Base-by-base conservation (phyloP, 2,797 vertebrate genomes). In the Darevskia nairensis region DNA sequence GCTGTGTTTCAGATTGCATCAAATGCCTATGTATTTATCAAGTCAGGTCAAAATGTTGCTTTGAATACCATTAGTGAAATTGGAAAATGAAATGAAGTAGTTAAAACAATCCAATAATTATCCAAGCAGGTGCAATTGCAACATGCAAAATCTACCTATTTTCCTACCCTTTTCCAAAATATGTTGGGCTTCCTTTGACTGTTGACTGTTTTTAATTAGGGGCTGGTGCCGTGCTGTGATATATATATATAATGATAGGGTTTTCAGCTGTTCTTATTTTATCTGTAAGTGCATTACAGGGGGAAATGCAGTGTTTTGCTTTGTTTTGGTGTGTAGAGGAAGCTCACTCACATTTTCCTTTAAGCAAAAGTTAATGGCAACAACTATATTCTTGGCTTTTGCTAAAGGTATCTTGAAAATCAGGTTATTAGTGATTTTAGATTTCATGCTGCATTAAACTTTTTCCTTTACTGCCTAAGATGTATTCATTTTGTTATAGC, bases 1-100 rank as follows among this genome's bases (percentile, higher is more conserved):
- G 79, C 0, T 59, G 29, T 41, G 25, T 61, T 91, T 59, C 55
- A 92, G 17, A n/a, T 90, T 88, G 85, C 19, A 68, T 4, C 50
- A 55, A 55, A 55, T 55, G 3, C 15, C 44, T 88, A 55, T 82
- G 50, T n/a, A 6, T 80, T 80, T 72, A 21, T 55, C 46, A 72
- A 59, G 59, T 75, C 27, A 71, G 39, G 32, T 86, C 27, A 66
- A 46, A 68, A 17, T 39, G 44, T 3, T 0, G 0, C 50, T 93
- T 85, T 68, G 11, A 87, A 77, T 64, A 44, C 6, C 41, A 27
- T 89, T 78, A 66, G 29, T 25, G 81, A 13, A 66, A 44, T 46
- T 27, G 72, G 91, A 39, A 35, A 89, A 19, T 29, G 3, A 87
- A 89, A 64, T 2, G 50, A 85, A 92, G 13, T 0, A 50, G 87